Conservation (phyloP, 2,888 invertebrate species). For the Tineola bisselliella region DNA sequence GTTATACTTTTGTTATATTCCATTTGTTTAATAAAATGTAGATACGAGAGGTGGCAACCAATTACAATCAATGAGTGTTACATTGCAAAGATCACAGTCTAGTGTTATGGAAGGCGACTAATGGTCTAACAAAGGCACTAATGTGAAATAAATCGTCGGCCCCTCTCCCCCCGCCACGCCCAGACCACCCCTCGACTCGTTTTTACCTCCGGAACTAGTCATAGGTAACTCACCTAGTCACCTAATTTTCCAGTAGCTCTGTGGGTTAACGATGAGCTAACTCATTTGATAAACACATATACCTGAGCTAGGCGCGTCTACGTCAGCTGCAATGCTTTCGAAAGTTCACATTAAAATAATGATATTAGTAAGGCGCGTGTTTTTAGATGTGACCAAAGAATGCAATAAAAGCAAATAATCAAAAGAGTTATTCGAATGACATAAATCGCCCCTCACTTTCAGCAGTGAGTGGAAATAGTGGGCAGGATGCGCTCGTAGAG, state of each 20-base stretch:
- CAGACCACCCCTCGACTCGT: background rate
- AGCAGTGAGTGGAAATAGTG: background rate
- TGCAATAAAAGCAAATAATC: too few species aligned
- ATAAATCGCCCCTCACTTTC: background rate
- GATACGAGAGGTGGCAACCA: too few species aligned
- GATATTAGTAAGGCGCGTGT: too few species aligned
- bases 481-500: constrained; percentile 26
- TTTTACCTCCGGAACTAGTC: constrained; percentile 5
- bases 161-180: constrained; percentile 20
- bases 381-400: too few species aligned
- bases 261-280: background rate
- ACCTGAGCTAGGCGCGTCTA: too few species aligned
- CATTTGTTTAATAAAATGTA: too few species aligned
- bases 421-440: background rate
- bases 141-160: constrained; percentile 60
- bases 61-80: too few species aligned
- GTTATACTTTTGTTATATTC: too few species aligned
- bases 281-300: background rate
- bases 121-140: constrained; percentile 49
- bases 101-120: constrained; percentile 32
- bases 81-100: background rate
- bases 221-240: background rate
- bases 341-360: too few species aligned
- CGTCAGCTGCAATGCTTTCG: too few species aligned
- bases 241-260: background rate